phyloP scores from a whole-genome alignment of 1,140 invertebrate genomes.

The Ceratitis capitata region DNA sequence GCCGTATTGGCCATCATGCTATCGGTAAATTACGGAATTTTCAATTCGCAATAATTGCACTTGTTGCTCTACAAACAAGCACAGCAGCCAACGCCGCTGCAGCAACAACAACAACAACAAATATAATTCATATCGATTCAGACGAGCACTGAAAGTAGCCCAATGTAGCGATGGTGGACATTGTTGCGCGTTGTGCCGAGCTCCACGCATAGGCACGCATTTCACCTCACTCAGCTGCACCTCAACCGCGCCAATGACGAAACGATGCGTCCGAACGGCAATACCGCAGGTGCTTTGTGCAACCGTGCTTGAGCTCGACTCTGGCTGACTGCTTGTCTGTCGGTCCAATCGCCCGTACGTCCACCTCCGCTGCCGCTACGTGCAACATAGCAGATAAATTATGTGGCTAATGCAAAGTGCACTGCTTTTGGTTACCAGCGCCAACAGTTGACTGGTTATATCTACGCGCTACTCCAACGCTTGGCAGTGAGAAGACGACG shows the following conservation, averaged over 20 bases:
- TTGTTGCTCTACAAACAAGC: conserved; percentile 44
- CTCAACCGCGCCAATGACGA: no score
- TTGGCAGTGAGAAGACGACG: background rate
- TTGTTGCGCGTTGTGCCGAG: no score
- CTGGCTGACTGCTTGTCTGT: background rate
- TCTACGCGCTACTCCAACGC: background rate
- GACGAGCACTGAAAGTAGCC: background rate
- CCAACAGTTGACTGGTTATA: conserved; percentile 10
- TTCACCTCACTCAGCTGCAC: background rate
- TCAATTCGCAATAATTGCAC: conserved; percentile 44
- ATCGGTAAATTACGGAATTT: conserved; percentile 39
- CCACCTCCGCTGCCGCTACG: no score
- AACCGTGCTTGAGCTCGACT: background rate
- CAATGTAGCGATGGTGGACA: no score
- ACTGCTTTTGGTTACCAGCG: conserved; percentile 36
- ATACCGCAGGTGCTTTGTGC: conserved; percentile 38
- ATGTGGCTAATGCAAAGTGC: conserved; percentile 63
- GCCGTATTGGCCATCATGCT: background rate
- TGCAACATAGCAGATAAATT: conserved; percentile 59
- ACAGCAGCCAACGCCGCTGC: background rate
- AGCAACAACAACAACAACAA: background rate
- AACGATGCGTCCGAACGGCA: background rate
- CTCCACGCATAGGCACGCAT: conserved; percentile 44
- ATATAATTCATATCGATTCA: no score
- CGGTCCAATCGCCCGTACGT: background rate